Conservation (phyloP, 2,888 invertebrate species). For the Holacanthella duospinosa region DNA sequence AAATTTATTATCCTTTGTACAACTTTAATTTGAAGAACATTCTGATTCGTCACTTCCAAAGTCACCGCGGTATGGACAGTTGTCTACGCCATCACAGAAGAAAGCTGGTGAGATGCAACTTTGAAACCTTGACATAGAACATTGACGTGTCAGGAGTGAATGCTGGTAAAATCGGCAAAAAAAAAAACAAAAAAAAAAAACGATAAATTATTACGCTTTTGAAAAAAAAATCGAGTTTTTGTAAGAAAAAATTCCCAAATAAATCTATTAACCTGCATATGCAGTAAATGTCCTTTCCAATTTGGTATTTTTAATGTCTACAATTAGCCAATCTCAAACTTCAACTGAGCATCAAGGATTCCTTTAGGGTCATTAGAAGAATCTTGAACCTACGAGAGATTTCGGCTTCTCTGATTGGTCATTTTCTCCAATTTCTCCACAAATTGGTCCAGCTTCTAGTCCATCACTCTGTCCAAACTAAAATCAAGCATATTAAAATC, state of each 20-base stretch:
- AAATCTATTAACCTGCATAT: too few relatives aligned
- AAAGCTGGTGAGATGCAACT: constrained; percentile 29
- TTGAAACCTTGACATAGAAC: not conserved
- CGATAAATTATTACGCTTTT: too few relatives aligned
- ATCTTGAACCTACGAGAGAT: constrained; percentile 14
- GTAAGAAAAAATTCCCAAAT: too few relatives aligned
- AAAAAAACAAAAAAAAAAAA: not conserved
- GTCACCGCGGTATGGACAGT: constrained; percentile 29
- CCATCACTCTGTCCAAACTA: constrained; percentile 17
- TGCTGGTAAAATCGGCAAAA: constrained; percentile 7
- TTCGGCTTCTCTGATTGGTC: constrained; percentile 13
- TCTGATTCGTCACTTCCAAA: constrained; percentile 30
- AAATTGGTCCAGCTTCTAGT: constrained; percentile 11
- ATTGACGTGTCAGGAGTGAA: not conserved
- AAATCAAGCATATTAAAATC: not conserved
- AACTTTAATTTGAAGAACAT: constrained; percentile 16
- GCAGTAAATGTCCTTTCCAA: too few relatives aligned
- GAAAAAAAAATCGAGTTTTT: too few relatives aligned
- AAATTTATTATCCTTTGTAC: not conserved
- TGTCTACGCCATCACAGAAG: constrained; percentile 30
- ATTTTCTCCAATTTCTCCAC: constrained; percentile 11
- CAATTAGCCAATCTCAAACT: not conserved
- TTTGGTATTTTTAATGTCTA: constrained; percentile 2
- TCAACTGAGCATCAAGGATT: constrained; percentile 6
- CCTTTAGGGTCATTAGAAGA: constrained; percentile 17